A percentile compares a stretch with the other conserved stretches of the same genome.
phyloP scores from a whole-genome alignment of 2,888 invertebrate genomes.

The Bombyx huttoni region DNA sequence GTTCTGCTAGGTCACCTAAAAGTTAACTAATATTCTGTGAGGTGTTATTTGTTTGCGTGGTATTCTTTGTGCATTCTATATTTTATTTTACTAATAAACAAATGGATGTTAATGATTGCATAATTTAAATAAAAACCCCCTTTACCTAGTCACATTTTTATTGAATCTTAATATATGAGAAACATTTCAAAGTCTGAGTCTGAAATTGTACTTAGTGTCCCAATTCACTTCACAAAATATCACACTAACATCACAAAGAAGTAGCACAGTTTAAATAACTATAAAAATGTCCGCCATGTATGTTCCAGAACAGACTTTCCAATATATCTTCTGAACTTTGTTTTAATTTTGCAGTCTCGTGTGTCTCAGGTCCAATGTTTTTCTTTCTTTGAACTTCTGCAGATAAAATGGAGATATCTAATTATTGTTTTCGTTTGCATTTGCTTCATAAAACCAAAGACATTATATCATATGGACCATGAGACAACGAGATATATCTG shows the following conservation, averaged over 20 bases:
- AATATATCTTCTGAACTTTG: constrained; percentile 57
- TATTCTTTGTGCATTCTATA: constrained; percentile 18
- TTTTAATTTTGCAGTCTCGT: constrained; percentile 55
- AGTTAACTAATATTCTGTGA: constrained; percentile 13
- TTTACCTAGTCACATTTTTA: constrained; percentile 46
- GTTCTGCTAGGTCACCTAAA: constrained; percentile 5
- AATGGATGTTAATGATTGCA: constrained; percentile 22
- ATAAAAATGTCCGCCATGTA: constrained; percentile 75
- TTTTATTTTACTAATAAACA: constrained; percentile 26
- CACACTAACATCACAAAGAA: constrained; percentile 30
- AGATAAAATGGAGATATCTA: constrained; percentile 64
- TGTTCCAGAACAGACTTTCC: constrained; percentile 75
- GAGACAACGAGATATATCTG: constrained; percentile 75
- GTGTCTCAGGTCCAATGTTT: constrained; percentile 62
- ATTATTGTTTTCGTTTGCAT: constrained; percentile 33
- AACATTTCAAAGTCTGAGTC: constrained; percentile 2
- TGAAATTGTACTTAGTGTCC: constrained; percentile 24
- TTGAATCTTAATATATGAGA: constrained; percentile 27
- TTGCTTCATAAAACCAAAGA: constrained; percentile 21
- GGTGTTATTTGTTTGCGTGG: constrained; percentile 22
- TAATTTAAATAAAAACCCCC: constrained; percentile 48
- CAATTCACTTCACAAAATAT: constrained; percentile 26
- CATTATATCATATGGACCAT: constrained; percentile 75
- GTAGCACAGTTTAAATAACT: constrained; percentile 66
- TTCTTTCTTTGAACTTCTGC: constrained; percentile 68